These are phyloP conservation scores for Drosophila buzzatii DNA, from an alignment of 2,888 invertebrate species.

Conservation along the genomic window DNA sequence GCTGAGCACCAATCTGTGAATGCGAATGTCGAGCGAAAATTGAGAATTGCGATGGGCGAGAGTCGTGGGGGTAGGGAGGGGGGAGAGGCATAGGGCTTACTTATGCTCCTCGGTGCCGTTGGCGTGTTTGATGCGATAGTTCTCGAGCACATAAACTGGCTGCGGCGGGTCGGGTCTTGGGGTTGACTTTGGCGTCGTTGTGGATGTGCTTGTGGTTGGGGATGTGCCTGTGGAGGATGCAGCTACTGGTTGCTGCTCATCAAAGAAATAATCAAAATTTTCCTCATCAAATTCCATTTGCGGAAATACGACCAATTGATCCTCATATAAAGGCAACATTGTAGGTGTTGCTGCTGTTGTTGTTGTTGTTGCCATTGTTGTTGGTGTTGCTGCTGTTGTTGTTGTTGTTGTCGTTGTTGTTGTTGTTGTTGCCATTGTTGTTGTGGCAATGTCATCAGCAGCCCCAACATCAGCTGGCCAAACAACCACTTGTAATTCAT, in stretches of 20 bases:
- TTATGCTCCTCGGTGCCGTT: slow-evolving; percentile 80
- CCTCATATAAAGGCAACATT: slow-evolving; percentile 68
- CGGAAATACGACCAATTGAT: slow-evolving; percentile 76
- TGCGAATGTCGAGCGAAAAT: background rate
- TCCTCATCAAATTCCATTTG: slow-evolving; percentile 71
- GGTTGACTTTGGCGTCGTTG: slow-evolving; percentile 9
- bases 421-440: slow-evolving; percentile 17
- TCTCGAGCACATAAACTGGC: slow-evolving; percentile 69
- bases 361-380: slow-evolving; percentile 12
- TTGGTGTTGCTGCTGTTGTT: slow-evolving; percentile 1
- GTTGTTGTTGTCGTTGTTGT: slow-evolving; percentile 3
- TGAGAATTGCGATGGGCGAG: background rate
- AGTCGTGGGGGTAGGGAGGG: too few species aligned
- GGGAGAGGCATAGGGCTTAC: slow-evolving; percentile 44
- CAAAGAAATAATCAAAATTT: slow-evolving; percentile 70
- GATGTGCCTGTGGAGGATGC: background rate
- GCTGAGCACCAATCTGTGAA: slow-evolving; percentile 71
- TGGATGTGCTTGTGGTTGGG: slow-evolving; percentile 6
- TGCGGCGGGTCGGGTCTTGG: slow-evolving; percentile 10
- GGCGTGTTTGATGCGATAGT: slow-evolving; percentile 70
- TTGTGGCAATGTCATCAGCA: slow-evolving; percentile 45
- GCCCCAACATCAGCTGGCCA: slow-evolving; percentile 78
- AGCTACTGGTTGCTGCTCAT: slow-evolving; percentile 44
- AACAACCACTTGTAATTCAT: slow-evolving; percentile 81
- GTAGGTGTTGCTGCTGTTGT: slow-evolving; percentile 44